Conservation (phyloP, 2,113 vertebrate species). For the Corythaeola cristata region DNA sequence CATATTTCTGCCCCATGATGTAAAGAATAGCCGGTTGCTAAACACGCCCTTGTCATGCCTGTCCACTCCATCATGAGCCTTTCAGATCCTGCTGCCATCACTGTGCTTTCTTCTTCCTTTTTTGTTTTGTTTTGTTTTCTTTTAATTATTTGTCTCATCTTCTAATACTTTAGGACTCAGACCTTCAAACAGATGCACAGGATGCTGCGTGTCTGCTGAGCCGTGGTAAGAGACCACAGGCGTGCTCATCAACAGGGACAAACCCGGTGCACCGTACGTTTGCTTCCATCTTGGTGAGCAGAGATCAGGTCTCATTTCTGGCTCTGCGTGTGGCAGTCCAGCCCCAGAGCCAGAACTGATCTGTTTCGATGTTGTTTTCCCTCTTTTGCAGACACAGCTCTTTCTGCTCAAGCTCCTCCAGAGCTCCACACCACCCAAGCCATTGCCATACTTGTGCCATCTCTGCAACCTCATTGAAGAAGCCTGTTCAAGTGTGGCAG, state of each 20-base stretch:
- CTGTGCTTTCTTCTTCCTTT: not conserved
- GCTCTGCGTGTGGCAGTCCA: not conserved
- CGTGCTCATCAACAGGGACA: not conserved
- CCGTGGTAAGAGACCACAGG: not conserved
- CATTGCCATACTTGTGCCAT: accelerated
- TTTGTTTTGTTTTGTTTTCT: not conserved
- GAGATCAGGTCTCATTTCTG: not conserved
- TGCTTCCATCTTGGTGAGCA: not conserved
- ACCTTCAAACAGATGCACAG: not conserved
- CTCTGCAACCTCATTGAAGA: not conserved
- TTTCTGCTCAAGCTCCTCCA: not conserved
- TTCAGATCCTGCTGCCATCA: not conserved
- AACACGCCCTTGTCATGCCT: not conserved
- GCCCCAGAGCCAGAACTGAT: not conserved
- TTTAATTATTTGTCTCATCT: not conserved
- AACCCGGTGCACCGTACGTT: not conserved
- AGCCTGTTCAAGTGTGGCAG: not conserved
- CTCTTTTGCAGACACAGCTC: not conserved
- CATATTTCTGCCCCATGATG: constrained; percentile 44
- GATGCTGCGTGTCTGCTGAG: not conserved
- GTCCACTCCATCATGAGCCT: not conserved
- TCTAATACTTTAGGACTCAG: not conserved
- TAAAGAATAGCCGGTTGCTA: constrained; percentile 16
- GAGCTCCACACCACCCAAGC: not conserved
- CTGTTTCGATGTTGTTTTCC: not conserved